Evolutionary conservation across 2,888 invertebrate species (phyloP).

Genomic region (Amiota minor): DNA sequence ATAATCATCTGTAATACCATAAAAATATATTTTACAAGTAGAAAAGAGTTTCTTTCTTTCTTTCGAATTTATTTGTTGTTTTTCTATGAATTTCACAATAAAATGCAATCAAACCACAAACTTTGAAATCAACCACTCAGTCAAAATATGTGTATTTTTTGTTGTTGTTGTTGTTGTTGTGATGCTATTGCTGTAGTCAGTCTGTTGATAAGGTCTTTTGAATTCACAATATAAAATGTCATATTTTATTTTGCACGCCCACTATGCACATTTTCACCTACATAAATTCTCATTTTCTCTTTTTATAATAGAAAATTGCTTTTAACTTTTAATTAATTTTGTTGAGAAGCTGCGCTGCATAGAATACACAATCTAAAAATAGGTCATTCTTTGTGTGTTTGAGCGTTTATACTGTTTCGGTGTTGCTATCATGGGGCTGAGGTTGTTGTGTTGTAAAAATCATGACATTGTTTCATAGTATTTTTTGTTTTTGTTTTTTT

Average conservation of each 20-base stretch:
- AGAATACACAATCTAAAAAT: slow-evolving; percentile 7
- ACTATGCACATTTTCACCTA: not conserved
- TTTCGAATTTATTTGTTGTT: not conserved
- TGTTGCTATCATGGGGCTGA: no score
- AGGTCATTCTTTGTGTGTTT: slow-evolving; percentile 4
- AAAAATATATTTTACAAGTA: no score
- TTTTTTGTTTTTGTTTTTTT: no score
- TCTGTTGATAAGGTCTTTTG: no score
- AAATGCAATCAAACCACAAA: slow-evolving; percentile 21
- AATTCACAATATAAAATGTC: no score
- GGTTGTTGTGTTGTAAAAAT: no score
- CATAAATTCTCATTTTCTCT: no score
- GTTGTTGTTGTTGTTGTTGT: no score
- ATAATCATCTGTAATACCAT: no score
- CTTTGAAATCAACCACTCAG: slow-evolving; percentile 1
- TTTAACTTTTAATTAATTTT: slow-evolving; percentile 24
- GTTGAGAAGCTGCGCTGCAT: not conserved
- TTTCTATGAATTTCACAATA: slow-evolving; percentile 22
- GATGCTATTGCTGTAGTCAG: not conserved
- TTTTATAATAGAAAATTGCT: slow-evolving; percentile 5
- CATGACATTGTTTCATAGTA: no score
- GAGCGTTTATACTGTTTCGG: not conserved
- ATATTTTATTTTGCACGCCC: slow-evolving; percentile 6
- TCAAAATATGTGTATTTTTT: no score
- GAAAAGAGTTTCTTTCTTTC: not conserved